These are phyloP conservation scores for Sylvilagus floridanus DNA, from an alignment of 2,797 vertebrate species.

Conservation along the genomic window DNA sequence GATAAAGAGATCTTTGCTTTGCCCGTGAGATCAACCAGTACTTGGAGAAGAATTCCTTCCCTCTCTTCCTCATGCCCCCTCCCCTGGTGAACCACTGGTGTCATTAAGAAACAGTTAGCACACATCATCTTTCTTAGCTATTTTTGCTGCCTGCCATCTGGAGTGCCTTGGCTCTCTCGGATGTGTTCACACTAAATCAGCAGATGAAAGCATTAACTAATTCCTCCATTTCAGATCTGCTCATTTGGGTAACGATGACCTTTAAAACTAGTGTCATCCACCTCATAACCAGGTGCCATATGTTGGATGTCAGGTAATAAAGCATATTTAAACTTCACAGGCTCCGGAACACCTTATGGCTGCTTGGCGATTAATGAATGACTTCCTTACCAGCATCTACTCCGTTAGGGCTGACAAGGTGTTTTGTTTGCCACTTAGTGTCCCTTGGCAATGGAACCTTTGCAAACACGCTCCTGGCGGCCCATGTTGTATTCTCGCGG, in stretches of 20 bases:
- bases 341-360: constrained; percentile 74
- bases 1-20: not conserved
- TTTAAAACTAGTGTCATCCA: constrained; percentile 86
- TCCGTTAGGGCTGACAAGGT: constrained; percentile 56
- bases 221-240: constrained; percentile 83
- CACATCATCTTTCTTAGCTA: constrained; percentile 67
- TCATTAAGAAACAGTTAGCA: constrained; percentile 80
- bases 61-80: not conserved
- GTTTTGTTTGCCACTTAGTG: constrained; percentile 71
- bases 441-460: constrained; percentile 58
- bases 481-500: not conserved
- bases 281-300: constrained; percentile 84
- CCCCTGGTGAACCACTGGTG: constrained; percentile 64
- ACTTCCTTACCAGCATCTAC: constrained; percentile 69
- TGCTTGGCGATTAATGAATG: constrained; percentile 77
- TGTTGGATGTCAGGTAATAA: constrained; percentile 86
- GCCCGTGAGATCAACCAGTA: not conserved
- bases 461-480: constrained; percentile 40
- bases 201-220: constrained; percentile 86
- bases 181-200: constrained; percentile 85
- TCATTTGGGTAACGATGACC: constrained; percentile 86
- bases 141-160: constrained; percentile 85
- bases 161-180: constrained; percentile 75
- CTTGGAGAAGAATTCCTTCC: constrained; percentile 9
- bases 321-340: constrained; percentile 82